Percentiles rank a stretch among this genome's conserved stretches.
These are phyloP conservation scores for Odontamblyopus rebecca DNA, from an alignment of 2,797 vertebrate genomes.

Conservation along the genomic window DNA sequence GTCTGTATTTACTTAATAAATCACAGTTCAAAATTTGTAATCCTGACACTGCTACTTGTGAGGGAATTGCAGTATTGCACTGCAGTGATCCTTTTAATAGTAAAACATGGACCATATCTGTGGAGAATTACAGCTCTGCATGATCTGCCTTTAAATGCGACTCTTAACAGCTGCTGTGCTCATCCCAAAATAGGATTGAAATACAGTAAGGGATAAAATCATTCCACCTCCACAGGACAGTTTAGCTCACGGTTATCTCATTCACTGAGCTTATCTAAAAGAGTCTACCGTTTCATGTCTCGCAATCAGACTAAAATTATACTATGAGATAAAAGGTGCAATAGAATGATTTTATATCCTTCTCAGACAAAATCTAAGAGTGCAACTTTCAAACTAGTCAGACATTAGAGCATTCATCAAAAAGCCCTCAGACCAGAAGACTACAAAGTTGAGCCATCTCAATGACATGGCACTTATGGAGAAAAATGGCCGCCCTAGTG, in stretches of 20 bases:
- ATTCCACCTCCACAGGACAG: slow-evolving; percentile 26
- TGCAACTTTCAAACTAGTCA: background rate
- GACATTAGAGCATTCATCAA: slow-evolving; percentile 11
- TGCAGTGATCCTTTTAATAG: background rate
- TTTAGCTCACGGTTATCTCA: slow-evolving; percentile 36
- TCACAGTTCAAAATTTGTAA: no score
- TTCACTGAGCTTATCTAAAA: slow-evolving; percentile 29
- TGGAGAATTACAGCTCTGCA: slow-evolving; percentile 1
- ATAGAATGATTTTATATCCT: slow-evolving; percentile 15
- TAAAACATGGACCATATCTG: slow-evolving; percentile 2
- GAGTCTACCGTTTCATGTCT: slow-evolving; percentile 12
- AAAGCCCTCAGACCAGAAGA: slow-evolving; percentile 15
- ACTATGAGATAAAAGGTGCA: slow-evolving; percentile 23
- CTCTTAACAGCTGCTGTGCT: slow-evolving; percentile 10
- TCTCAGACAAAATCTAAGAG: background rate
- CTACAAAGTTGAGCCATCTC: slow-evolving; percentile 9
- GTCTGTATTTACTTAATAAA: no score
- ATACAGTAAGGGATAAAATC: slow-evolving; percentile 11
- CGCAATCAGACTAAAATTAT: slow-evolving; percentile 38
- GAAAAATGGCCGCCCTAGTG: slow-evolving; percentile 20
- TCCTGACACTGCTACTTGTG: no score
- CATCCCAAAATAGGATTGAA: slow-evolving; percentile 6
- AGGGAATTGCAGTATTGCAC: background rate
- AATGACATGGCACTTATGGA: slow-evolving; percentile 11
- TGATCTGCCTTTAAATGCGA: slow-evolving; percentile 1